Percentiles rank a stretch among this genome's conserved stretches.
Evolutionary conservation across 2,888 invertebrate genomes (phyloP).

Genomic region (Aplocera efformata): DNA sequence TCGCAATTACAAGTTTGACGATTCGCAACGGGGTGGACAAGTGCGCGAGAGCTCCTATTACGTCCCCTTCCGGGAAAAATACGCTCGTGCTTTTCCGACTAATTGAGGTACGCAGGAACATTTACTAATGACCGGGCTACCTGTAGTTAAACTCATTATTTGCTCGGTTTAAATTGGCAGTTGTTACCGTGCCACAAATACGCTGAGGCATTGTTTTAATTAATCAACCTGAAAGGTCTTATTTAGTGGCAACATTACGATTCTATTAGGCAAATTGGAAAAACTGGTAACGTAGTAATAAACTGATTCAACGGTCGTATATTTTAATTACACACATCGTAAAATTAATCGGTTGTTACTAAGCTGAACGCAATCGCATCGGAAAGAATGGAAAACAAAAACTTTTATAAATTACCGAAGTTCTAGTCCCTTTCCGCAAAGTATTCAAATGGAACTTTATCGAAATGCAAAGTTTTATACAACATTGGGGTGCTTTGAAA

Average conservation of each 20-base stretch:
- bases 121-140: conserved; percentile 50
- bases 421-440: conserved; percentile 49
- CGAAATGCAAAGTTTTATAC: conserved; percentile 61
- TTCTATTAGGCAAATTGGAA: conserved; percentile 26
- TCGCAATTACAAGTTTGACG: conserved; percentile 65
- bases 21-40: conserved; percentile 46
- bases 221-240: conserved; percentile 25
- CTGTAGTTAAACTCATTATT: conserved; percentile 49
- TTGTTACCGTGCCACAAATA: conserved; percentile 21
- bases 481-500: conserved; percentile 55
- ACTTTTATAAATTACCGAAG: conserved; percentile 46
- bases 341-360: conserved; percentile 65
- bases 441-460: conserved; percentile 60
- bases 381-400: conserved; percentile 46
- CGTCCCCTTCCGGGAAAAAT: conserved; percentile 54
- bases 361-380: conserved; percentile 53
- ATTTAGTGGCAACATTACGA: conserved; percentile 20
- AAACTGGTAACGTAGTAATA: conserved; percentile 17
- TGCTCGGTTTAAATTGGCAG: conserved; percentile 34
- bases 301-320: conserved; percentile 27
- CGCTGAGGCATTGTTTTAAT: conserved; percentile 20
- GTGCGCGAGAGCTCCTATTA: conserved; percentile 50
- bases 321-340: conserved; percentile 66
- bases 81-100: conserved; percentile 47
- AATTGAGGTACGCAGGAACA: conserved; percentile 51